Evolutionary conservation across 2,888 invertebrate species (phyloP).

Genomic region (Strigamia transsilvanica): DNA sequence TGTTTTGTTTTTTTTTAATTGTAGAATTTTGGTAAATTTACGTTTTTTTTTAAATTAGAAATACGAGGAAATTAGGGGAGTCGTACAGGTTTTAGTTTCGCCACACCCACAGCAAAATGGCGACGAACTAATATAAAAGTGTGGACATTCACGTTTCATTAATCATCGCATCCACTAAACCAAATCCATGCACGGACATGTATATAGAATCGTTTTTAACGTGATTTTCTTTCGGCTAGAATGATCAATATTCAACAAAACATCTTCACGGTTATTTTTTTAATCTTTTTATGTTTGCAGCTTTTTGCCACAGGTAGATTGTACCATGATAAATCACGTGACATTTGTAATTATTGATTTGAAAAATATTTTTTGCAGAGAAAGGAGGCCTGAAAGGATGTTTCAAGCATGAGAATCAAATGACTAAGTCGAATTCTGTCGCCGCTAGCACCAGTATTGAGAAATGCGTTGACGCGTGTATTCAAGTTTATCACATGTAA

Average conservation of each 20-base stretch:
- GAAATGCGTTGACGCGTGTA: conserved; percentile 55
- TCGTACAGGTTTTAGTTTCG: neutral
- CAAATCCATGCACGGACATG: neutral
- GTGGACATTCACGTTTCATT: neutral
- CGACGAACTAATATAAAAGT: neutral
- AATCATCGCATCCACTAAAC: neutral
- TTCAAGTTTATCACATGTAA: conserved; percentile 55
- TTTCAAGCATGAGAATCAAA: conserved; percentile 50
- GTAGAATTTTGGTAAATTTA: too few relatives aligned
- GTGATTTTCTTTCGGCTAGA: neutral
- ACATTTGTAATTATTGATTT: neutral
- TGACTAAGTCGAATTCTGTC: conserved; percentile 44
- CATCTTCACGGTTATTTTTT: conserved; percentile 1
- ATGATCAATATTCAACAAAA: neutral
- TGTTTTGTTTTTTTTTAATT: too few relatives aligned
- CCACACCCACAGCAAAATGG: conserved; percentile 5
- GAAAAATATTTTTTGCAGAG: conserved; percentile 60
- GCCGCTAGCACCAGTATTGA: conserved; percentile 50
- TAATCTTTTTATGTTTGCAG: conserved; percentile 5
- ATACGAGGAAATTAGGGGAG: too few relatives aligned
- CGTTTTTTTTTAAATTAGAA: too few relatives aligned
- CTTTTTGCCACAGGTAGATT: conserved; percentile 1
- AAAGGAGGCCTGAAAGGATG: conserved; percentile 55
- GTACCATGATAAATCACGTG: neutral
- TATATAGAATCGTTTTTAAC: neutral